phyloP scores from a whole-genome alignment of 2,888 invertebrate species.

The Pristionchus maxplancki region DNA sequence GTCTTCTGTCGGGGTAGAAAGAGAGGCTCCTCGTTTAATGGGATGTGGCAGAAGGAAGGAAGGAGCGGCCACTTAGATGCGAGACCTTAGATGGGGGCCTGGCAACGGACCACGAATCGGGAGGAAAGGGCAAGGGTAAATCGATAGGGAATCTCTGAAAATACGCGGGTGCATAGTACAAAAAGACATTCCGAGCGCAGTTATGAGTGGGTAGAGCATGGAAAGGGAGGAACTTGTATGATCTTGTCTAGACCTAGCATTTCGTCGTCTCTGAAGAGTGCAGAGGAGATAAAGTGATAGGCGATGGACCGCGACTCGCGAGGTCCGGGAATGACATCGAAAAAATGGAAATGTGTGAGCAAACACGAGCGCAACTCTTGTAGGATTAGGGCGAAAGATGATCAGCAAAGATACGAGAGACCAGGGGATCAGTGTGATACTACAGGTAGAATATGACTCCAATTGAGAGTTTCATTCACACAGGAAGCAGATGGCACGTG shows the following conservation, averaged over 20 bases:
- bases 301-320: not conserved
- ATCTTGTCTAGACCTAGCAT: not conserved
- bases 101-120: not conserved
- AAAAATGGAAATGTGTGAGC: not conserved
- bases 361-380: not conserved
- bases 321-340: not conserved
- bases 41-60: not conserved
- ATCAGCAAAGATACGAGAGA: not conserved
- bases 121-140: not conserved
- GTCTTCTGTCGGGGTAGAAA: not conserved
- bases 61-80: not conserved
- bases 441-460: too few relatives aligned
- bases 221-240: not conserved
- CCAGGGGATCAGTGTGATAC: too few relatives aligned
- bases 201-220: not conserved
- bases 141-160: not conserved
- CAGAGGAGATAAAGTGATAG: not conserved
- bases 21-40: not conserved
- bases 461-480: too few relatives aligned
- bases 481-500: too few relatives aligned
- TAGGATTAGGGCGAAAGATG: not conserved
- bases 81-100: not conserved
- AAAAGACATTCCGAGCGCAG: not conserved
- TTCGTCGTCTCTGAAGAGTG: not conserved
- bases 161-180: too few relatives aligned